phyloP scores from a whole-genome alignment of 2,113 vertebrate species.

The Misgurnus mizolepis region DNA sequence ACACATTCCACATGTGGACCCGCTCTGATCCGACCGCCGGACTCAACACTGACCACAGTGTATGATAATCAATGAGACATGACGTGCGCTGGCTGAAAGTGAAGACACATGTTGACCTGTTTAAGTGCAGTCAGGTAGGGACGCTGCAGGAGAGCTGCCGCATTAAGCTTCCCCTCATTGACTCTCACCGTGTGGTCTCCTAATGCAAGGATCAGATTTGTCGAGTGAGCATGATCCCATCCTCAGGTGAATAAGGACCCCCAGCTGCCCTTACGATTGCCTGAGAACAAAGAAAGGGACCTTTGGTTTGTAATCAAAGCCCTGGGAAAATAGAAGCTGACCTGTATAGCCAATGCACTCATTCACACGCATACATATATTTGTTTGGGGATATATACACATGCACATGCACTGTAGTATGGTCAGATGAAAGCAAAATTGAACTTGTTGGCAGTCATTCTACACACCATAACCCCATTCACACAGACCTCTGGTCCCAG shows the following conservation, averaged over 20 bases:
- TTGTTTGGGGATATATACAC: conserved; percentile 51
- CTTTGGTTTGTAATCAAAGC: conserved; percentile 75
- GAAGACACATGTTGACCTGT: conserved; percentile 51
- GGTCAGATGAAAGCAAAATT: no score
- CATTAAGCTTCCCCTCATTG: conserved; percentile 47
- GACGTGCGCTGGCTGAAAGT: conserved; percentile 41
- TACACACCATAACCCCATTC: no score
- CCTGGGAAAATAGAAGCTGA: conserved; percentile 70
- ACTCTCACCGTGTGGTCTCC: conserved; percentile 57
- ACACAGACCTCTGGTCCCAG: no score
- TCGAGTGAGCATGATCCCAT: conserved; percentile 59
- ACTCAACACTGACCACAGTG: conserved; percentile 30
- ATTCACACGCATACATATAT: conserved; percentile 27
- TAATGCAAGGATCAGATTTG: conserved; percentile 70
- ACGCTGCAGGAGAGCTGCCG: conserved; percentile 45
- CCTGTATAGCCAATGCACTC: conserved; percentile 58
- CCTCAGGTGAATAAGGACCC: conserved; percentile 61
- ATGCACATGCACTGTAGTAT: not conserved
- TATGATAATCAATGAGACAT: conserved; percentile 47
- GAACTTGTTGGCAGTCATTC: no score
- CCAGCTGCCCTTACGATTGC: conserved; percentile 62
- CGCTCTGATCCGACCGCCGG: conserved; percentile 10
- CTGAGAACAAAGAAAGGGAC: conserved; percentile 71
- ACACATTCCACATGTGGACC: conserved; percentile 25
- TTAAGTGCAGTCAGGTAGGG: conserved; percentile 46